Evolutionary conservation across 2,888 invertebrate genomes (phyloP).

Genomic region (Protophormia terraenovae): DNA sequence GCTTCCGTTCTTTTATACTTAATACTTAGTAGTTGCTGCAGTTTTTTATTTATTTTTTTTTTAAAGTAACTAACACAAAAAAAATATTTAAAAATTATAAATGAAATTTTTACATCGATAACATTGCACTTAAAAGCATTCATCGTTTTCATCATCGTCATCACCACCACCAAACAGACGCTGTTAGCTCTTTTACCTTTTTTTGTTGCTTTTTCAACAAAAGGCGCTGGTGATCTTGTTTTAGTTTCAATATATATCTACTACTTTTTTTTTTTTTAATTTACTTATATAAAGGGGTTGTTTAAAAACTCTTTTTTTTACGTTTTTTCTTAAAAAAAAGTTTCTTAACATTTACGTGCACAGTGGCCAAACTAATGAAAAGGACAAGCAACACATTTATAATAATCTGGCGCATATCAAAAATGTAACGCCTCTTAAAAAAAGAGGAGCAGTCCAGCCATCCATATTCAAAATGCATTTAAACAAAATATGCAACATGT

Average conservation of each 20-base stretch:
- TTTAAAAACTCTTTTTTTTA: constrained; percentile 18
- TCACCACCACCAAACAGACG: constrained; percentile 22
- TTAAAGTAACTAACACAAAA: constrained; percentile 37
- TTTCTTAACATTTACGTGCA: constrained; percentile 54
- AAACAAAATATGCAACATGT: constrained; percentile 52
- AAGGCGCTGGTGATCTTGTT: constrained; percentile 58
- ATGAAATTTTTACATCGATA: constrained; percentile 68
- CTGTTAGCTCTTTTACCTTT: background rate
- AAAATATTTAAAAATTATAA: constrained; percentile 68
- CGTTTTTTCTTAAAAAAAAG: background rate
- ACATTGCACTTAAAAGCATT: constrained; percentile 67
- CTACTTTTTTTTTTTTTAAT: background rate
- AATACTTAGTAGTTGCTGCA: constrained; percentile 19
- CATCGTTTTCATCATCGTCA: constrained; percentile 63
- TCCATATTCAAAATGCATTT: background rate
- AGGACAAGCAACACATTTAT: constrained; percentile 72
- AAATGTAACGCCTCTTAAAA: constrained; percentile 72
- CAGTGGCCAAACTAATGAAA: constrained; percentile 69
- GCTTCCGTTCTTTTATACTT: constrained; percentile 61
- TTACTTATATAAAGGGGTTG: constrained; percentile 50
- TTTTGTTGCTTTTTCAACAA: constrained; percentile 16
- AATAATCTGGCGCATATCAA: constrained; percentile 75
- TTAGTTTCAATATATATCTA: constrained; percentile 36
- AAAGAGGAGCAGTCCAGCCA: constrained; percentile 23
- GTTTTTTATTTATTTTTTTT: background rate